Conservation (phyloP, 2,888 invertebrate species). For the Cyclophora punctaria region DNA sequence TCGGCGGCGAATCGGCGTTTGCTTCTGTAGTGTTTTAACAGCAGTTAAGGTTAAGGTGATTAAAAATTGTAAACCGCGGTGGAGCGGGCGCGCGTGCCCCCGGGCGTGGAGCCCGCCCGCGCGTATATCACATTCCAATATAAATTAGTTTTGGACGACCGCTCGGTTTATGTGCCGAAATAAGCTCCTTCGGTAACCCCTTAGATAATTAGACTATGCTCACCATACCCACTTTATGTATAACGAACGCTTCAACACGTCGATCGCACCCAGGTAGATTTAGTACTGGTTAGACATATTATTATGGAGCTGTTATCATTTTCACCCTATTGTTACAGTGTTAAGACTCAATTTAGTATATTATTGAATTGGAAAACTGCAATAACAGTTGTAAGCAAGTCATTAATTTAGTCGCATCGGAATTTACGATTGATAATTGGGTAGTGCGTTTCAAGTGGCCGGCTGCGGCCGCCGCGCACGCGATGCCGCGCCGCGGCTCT, state of each 20-base stretch:
- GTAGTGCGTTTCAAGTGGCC: slow-evolving; percentile 52
- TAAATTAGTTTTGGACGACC: slow-evolving; percentile 67
- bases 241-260: neutral
- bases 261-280: no score
- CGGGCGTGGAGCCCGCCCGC: slow-evolving; percentile 48
- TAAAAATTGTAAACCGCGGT: slow-evolving; percentile 41
- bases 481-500: slow-evolving; percentile 41
- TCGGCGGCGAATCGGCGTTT: slow-evolving; percentile 27
- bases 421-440: slow-evolving; percentile 71
- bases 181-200: slow-evolving; percentile 41
- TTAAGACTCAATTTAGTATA: no score
- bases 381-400: slow-evolving; percentile 19
- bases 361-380: neutral
- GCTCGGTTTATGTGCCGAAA: slow-evolving; percentile 59
- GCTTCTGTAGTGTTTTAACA: slow-evolving; percentile 53
- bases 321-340: no score
- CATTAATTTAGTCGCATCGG: slow-evolving; percentile 52
- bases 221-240: slow-evolving; percentile 29
- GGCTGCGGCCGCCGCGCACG: slow-evolving; percentile 45
- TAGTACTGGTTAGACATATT: no score
- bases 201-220: slow-evolving; percentile 43
- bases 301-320: no score
- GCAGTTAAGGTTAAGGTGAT: slow-evolving; percentile 61
- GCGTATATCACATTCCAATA: slow-evolving; percentile 73
- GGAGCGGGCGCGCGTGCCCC: slow-evolving; percentile 46